Conservation (phyloP, 2,797 vertebrate species). For the Protonibea diacanthus region DNA sequence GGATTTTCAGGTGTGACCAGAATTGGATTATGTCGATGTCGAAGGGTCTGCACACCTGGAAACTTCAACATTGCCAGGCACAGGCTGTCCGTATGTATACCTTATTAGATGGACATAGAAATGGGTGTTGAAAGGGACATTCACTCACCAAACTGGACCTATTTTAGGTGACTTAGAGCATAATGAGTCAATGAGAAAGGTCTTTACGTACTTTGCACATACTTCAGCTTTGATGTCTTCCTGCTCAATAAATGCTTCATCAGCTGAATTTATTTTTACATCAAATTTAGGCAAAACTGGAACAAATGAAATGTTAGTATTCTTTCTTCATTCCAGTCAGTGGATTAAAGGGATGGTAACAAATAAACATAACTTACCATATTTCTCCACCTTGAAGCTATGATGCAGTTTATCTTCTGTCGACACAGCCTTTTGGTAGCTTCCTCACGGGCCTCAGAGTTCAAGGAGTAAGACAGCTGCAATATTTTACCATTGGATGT, state of each 20-base stretch:
- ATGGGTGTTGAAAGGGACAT: neutral
- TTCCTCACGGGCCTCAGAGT: constrained; percentile 39
- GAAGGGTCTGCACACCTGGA: neutral
- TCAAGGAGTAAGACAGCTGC: constrained; percentile 80
- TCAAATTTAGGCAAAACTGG: constrained; percentile 34
- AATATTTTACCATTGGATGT: constrained; percentile 73
- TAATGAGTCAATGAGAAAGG: neutral
- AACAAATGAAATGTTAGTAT: neutral
- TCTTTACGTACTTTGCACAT: constrained; percentile 15
- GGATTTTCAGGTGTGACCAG: rapidly evolving
- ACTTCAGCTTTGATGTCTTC: neutral
- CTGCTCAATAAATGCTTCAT: neutral
- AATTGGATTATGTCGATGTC: rapidly evolving
- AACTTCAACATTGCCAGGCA: neutral
- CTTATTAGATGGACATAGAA: neutral
- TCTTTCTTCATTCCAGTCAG: neutral
- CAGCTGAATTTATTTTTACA: neutral
- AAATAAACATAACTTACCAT: neutral
- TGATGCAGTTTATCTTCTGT: neutral
- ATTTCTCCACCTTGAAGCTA: constrained; percentile 20
- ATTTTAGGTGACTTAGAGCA: neutral
- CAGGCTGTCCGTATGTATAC: constrained; percentile 24
- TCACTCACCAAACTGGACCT: neutral
- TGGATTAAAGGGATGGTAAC: neutral
- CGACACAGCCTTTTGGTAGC: too few relatives aligned